A percentile compares a stretch with the other conserved stretches of the same genome.
Evolutionary conservation across 2,797 vertebrate species (phyloP).

Genomic region (Prunella strophiata): DNA sequence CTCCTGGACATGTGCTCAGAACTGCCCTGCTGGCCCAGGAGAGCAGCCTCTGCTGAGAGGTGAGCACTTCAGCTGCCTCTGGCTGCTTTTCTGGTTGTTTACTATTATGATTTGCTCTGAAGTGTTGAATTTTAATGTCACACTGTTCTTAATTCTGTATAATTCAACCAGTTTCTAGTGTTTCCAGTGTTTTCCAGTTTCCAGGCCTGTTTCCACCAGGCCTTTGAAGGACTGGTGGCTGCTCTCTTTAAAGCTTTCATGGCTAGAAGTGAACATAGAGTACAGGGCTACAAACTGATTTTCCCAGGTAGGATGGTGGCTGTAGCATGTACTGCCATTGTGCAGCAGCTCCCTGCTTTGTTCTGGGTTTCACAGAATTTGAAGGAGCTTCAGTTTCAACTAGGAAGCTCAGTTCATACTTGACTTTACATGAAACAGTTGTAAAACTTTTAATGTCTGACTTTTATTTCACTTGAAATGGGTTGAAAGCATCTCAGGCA

Average conservation of each 20-base stretch:
- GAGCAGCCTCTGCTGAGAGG: background rate
- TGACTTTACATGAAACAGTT: background rate
- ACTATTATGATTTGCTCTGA: background rate
- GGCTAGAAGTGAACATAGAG: background rate
- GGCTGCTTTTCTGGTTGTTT: background rate
- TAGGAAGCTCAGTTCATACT: background rate
- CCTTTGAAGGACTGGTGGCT: background rate
- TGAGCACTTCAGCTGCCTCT: background rate
- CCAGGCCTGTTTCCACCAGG: background rate
- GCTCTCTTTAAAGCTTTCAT: background rate
- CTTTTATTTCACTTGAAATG: background rate
- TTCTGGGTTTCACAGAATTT: background rate
- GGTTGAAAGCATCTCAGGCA: background rate
- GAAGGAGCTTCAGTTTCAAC: background rate
- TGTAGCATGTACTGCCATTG: background rate
- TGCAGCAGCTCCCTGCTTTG: background rate
- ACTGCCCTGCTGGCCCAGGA: background rate
- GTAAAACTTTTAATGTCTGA: background rate
- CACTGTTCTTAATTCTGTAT: background rate
- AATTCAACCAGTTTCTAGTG: background rate
- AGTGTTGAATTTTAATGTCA: background rate
- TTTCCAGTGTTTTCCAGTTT: background rate
- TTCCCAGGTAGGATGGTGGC: background rate
- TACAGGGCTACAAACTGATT: background rate
- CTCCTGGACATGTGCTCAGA: background rate